Evolutionary conservation across 2,113 vertebrate genomes (phyloP).

Genomic region (Poecile atricapillus): DNA sequence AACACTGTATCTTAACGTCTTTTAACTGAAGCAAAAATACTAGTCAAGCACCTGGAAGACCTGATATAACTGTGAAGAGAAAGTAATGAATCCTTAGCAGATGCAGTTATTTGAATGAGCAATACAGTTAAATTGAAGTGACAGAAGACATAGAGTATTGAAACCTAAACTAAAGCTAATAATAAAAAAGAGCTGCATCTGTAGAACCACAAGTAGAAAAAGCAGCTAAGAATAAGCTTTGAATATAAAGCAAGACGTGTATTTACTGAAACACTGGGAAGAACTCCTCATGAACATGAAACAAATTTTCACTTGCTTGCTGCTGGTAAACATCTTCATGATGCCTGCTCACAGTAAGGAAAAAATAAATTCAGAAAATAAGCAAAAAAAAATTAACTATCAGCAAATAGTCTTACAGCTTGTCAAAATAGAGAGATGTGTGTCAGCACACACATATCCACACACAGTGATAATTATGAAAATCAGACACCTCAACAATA

Average conservation of each 20-base stretch:
- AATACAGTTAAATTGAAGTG: neutral
- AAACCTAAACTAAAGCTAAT: neutral
- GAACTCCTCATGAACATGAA: neutral
- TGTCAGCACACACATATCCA: neutral
- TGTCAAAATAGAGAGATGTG: neutral
- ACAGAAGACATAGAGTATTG: neutral
- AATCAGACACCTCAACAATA: accelerated
- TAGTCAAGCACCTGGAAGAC: neutral
- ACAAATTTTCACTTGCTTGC: neutral
- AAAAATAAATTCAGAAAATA: neutral
- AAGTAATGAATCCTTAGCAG: neutral
- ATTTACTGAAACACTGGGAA: neutral
- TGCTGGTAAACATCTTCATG: neutral
- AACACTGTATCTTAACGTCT: neutral
- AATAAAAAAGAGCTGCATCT: neutral
- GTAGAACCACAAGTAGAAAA: neutral
- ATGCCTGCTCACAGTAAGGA: neutral
- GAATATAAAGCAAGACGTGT: neutral
- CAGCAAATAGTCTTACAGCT: neutral
- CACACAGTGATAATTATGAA: neutral
- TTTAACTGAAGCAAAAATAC: neutral
- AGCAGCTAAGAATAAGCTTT: neutral
- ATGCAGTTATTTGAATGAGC: neutral
- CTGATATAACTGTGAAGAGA: neutral
- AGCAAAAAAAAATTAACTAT: neutral